phyloP scores from a whole-genome alignment of 2,797 vertebrate species.

The Rhynchonycteris naso region DNA sequence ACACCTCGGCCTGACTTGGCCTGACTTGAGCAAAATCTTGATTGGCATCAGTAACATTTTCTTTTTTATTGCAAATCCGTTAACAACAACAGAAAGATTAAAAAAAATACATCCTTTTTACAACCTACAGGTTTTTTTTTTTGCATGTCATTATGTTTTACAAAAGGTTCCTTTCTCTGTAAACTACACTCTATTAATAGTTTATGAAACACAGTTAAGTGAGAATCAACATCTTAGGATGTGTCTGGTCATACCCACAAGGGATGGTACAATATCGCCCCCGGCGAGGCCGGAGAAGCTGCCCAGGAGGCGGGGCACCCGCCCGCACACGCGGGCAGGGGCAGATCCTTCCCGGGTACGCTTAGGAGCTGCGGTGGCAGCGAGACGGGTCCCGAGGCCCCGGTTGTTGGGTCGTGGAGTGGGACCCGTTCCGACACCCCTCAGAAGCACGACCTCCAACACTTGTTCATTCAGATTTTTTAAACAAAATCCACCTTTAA shows the following conservation, averaged over 20 bases:
- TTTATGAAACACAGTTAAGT: constrained; percentile 91
- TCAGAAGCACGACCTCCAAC: constrained; percentile 87
- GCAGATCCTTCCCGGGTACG: neutral
- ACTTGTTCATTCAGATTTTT: constrained; percentile 93
- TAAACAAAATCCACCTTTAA: constrained; percentile 98
- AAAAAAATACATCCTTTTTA: constrained; percentile 89
- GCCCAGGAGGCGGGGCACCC: neutral
- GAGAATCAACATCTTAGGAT: constrained; percentile 85
- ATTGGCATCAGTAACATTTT: constrained; percentile 90
- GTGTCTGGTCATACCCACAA: constrained; percentile 83
- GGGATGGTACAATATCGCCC: constrained; percentile 80
- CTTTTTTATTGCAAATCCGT: constrained; percentile 99
- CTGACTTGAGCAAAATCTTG: constrained; percentile 83
- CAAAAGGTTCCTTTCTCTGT: constrained; percentile 85
- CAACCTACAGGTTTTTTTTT: constrained; percentile 91
- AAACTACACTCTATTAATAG: constrained; percentile 90
- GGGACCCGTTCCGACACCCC: constrained; percentile 83
- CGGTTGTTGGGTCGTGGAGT: neutral
- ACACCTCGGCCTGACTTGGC: neutral
- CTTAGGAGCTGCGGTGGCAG: constrained; percentile 18
- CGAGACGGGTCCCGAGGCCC: neutral
- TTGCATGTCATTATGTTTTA: constrained; percentile 90
- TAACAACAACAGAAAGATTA: constrained; percentile 84
- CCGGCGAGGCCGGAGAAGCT: constrained; percentile 49
- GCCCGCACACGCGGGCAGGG: fast-evolving